Conservation (phyloP, 2,888 invertebrate genomes). For the Diarsia rubi region DNA sequence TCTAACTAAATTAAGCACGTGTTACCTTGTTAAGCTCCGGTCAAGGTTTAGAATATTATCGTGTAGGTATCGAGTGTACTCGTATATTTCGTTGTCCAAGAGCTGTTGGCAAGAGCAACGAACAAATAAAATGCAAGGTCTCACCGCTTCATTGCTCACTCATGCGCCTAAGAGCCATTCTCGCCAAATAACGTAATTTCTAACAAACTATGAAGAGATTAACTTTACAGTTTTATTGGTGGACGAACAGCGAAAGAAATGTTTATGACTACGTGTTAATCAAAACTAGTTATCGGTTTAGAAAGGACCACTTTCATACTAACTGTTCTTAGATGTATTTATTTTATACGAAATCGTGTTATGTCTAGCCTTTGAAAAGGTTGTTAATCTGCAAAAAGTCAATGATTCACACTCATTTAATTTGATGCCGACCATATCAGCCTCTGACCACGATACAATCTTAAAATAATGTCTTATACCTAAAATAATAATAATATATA, state of each 20-base stretch:
- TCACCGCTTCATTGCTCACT: slow-evolving; percentile 51
- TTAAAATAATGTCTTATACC: not conserved
- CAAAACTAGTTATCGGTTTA: slow-evolving; percentile 36
- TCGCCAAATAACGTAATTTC: slow-evolving; percentile 34
- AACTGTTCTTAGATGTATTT: slow-evolving; percentile 16
- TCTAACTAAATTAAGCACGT: slow-evolving; percentile 2
- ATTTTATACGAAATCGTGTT: slow-evolving; percentile 7
- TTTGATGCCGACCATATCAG: not conserved
- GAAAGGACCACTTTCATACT: slow-evolving; percentile 32
- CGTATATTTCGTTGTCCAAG: slow-evolving; percentile 29
- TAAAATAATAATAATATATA: slow-evolving; percentile 12
- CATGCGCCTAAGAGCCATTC: slow-evolving; percentile 29
- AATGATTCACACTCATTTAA: not conserved
- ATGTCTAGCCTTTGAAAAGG: slow-evolving; percentile 12
- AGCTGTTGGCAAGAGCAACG: slow-evolving; percentile 56
- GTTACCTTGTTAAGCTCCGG: slow-evolving; percentile 27
- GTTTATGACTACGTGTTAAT: slow-evolving; percentile 28
- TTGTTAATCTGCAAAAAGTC: not conserved
- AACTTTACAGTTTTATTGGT: slow-evolving; percentile 26
- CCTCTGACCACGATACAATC: not conserved
- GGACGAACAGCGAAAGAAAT: slow-evolving; percentile 21
- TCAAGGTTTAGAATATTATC: slow-evolving; percentile 45
- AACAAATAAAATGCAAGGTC: slow-evolving; percentile 69
- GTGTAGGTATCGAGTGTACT: slow-evolving; percentile 9
- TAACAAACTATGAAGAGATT: slow-evolving; percentile 47